These are phyloP conservation scores for Paracentrotus lividus DNA, from an alignment of 53 echinoderm and acorn worm species.

Conservation along the genomic window DNA sequence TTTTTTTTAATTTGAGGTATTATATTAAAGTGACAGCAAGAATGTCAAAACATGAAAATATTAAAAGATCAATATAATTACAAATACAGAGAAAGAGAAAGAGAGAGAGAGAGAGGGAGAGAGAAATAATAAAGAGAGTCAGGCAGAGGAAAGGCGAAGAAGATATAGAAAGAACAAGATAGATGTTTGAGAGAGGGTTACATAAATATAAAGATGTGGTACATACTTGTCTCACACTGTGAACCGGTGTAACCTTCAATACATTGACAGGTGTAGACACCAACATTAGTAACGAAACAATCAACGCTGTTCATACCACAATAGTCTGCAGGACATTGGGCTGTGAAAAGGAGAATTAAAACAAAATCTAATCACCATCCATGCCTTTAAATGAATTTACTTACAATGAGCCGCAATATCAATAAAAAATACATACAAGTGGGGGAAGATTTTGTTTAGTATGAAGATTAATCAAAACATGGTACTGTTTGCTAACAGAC, in stretches of 20 bases:
- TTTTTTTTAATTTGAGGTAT: too few relatives aligned
- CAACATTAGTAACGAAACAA: slow-evolving; percentile 15
- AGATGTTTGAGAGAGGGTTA: not conserved
- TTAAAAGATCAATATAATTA: too few relatives aligned
- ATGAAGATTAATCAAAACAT: too few relatives aligned
- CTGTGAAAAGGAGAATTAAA: not conserved
- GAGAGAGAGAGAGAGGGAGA: not conserved
- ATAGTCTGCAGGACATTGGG: slow-evolving; percentile 42
- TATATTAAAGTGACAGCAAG: too few relatives aligned
- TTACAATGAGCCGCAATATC: too few relatives aligned
- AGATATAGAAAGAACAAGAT: not conserved
- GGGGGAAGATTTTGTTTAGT: too few relatives aligned
- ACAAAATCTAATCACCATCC: not conserved
- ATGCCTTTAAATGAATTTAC: too few relatives aligned
- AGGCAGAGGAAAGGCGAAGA: not conserved
- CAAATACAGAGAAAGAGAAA: not conserved
- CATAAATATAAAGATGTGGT: not conserved
- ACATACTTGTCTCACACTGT: slow-evolving; percentile 73
- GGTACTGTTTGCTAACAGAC: too few relatives aligned
- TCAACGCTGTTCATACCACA: slow-evolving; percentile 37
- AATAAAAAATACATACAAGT: too few relatives aligned
- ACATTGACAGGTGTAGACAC: slow-evolving; percentile 70
- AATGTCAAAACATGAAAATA: too few relatives aligned
- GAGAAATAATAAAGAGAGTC: not conserved
- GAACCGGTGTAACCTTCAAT: slow-evolving; percentile 55